Evolutionary conservation across 2,888 invertebrate genomes (phyloP), one percentile per base, ranked within the genome.

Genomic region (Teleogryllus oceanicus): DNA sequence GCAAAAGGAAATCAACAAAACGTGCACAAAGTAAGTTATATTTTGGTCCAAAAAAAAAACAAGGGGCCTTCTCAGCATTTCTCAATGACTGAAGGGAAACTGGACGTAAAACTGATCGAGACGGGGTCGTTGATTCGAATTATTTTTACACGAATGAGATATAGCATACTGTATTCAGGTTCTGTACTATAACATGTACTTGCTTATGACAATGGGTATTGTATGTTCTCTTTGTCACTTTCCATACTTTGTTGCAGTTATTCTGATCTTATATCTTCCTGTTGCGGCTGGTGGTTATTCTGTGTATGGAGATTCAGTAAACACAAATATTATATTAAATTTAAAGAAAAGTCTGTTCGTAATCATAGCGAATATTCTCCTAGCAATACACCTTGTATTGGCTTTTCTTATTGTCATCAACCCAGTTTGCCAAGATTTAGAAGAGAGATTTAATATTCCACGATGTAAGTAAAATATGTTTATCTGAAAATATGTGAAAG

Each of bases 351-450:
- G 91, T 0, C 87, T 89, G 0, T 85, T 92, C 77, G 89, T 91
- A 0, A 87, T 89, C 11, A 86, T 89, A 0, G 91, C 91, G 50
- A 90, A 92, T 84, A 85, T 92, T 51, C 87, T 92, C 50, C 91
- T 94, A 89, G 90, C 90, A 0, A 84, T 90, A 5, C 93, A 94
- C 85, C 88, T 93, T 21, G 86, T 92, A 50, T 88, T 91, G 78
- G 92, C 92, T 49, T 93, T 92, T 85, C 87, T 92, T 81, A 92
- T 94, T 83, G 89, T 93, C 82, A 89, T 93, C 83, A 93, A 93
- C 87, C 93, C 93, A 0, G 91, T 93, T 74, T 91, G 91, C 84
- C 93, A 93, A 86, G 92, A 92, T 84, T 84, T 92, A 80, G 94
- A 94, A 85, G 91, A 92, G 84, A 87, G 91, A 3, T 89, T 92